phyloP scores from a whole-genome alignment of 2,888 invertebrate genomes.

The Synergus umbraculus region DNA sequence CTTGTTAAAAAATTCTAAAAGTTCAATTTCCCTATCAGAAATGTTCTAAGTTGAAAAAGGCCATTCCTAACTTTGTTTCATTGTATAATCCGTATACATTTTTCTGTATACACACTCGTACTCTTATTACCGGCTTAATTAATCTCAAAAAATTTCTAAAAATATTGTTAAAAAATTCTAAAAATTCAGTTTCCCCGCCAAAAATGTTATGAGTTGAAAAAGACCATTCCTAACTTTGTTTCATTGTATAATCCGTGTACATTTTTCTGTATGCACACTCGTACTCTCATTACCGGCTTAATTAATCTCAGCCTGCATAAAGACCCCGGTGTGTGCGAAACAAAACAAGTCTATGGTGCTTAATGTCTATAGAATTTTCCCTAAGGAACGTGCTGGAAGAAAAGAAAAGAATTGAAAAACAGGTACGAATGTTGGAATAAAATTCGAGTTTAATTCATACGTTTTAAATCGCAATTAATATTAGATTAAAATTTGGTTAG shows the following conservation, averaged over 20 bases:
- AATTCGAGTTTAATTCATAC: not conserved
- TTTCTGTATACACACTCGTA: conserved; percentile 12
- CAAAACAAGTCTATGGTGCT: not conserved
- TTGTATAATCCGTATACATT: not conserved
- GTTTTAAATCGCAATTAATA: too few relatives aligned
- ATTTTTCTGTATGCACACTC: conserved; percentile 13
- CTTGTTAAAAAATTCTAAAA: not conserved
- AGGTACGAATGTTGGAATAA: not conserved
- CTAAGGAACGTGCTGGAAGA: not conserved
- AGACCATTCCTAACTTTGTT: not conserved
- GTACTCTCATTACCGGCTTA: conserved; percentile 28
- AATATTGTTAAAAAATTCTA: not conserved
- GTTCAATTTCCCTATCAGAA: not conserved
- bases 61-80: not conserved
- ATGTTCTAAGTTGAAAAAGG: not conserved
- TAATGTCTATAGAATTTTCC: not conserved
- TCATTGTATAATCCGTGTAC: not conserved
- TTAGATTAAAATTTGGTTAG: too few relatives aligned
- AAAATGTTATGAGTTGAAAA: not conserved
- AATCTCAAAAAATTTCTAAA: not conserved
- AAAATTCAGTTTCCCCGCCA: not conserved
- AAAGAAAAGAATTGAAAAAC: not conserved
- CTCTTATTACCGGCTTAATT: conserved; percentile 24
- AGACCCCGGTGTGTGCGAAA: not conserved
- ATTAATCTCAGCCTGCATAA: conserved; percentile 13